Evolutionary conservation across 2,797 vertebrate species (phyloP), one percentile per base, ranked within the genome.

Genomic region (Bryconaethiops microstoma): DNA sequence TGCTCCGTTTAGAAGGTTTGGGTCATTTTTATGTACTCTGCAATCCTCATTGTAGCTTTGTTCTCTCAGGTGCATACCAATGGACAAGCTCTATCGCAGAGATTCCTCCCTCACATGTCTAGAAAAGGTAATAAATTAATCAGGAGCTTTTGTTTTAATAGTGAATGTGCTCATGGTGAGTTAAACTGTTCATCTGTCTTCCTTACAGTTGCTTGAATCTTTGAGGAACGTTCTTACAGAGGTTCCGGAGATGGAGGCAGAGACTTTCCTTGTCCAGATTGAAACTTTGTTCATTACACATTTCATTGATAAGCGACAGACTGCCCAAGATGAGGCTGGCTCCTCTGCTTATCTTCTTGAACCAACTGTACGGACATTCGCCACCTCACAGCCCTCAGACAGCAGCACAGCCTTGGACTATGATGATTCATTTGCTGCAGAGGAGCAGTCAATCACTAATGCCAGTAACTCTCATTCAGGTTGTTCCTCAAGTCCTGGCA

Each of bases 91-190:
- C 59, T 99, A 96, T 89, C 95, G 91, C 17, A 95, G 94, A 90
- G 96, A 97, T 88, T 97, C 96, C 68, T 95, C 96, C 84, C 94
- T 99, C 86, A 98, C 97, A 73, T 99, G 95, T 90, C 91, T 99
- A 85, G 96, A 98, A 89, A 99, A 99, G 93, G 98, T 99, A 92
- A 90, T 14, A 0, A 13, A 40, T 39, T 40, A 68, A 8, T 52
- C 19, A 63, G 0, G 17, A 35, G 1, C 9, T 23, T 74, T 10
- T 45, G 39, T 9, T 25, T 65, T 4, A 7, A 21, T 14, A 67
- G 39, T 52, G 67, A 57, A 29, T 40, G n/a, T 21, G 59, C 9
- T 73, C 16, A 10, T 62, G 35, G 12, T 5, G 25, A 8, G n/a
- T 65, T 21, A 23, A 42, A 17, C 3, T 63, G 7, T 29, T 45